Evolutionary conservation across 1,140 invertebrate genomes (phyloP).

Genomic region (Brachionus plicatilis): DNA sequence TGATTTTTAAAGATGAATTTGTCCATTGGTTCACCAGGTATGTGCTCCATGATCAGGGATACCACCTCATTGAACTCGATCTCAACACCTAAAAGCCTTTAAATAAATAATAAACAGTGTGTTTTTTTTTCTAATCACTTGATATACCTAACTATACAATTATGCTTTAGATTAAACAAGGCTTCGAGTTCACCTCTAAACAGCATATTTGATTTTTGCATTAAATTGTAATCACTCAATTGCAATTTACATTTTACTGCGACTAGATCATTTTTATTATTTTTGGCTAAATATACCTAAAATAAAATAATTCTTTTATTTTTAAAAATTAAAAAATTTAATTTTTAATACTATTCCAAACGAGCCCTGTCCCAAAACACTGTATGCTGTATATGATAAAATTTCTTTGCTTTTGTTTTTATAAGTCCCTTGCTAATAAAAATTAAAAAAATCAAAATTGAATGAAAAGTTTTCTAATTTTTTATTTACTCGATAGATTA

Average conservation of each 20-base stretch:
- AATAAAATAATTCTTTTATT: neutral
- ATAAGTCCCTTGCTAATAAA: constrained; percentile 11
- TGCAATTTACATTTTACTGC: constrained; percentile 33
- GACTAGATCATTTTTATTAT: constrained; percentile 31
- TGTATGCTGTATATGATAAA: neutral
- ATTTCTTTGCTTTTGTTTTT: constrained; percentile 17
- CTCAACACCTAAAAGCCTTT: constrained; percentile 22
- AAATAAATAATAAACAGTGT: neutral
- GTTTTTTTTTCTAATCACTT: neutral
- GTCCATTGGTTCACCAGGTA: constrained; percentile 31
- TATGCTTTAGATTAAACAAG: constrained; percentile 27
- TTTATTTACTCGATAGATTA: neutral
- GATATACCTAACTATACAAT: constrained; percentile 10
- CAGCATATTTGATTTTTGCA: constrained; percentile 38
- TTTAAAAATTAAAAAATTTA: neutral
- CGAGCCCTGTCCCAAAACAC: constrained; percentile 23
- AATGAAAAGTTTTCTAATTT: neutral
- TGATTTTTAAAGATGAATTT: constrained; percentile 14
- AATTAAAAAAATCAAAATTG: neutral
- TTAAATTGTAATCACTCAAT: constrained; percentile 18
- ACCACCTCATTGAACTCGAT: constrained; percentile 14
- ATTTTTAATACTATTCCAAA: constrained; percentile 23
- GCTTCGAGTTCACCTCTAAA: constrained; percentile 36
- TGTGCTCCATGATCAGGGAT: constrained; percentile 29
- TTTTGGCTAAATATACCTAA: constrained; percentile 36